Percentiles rank a stretch among this genome's conserved stretches.
Evolutionary conservation across 2,888 invertebrate species (phyloP).

Genomic region (Portevinia maculata): DNA sequence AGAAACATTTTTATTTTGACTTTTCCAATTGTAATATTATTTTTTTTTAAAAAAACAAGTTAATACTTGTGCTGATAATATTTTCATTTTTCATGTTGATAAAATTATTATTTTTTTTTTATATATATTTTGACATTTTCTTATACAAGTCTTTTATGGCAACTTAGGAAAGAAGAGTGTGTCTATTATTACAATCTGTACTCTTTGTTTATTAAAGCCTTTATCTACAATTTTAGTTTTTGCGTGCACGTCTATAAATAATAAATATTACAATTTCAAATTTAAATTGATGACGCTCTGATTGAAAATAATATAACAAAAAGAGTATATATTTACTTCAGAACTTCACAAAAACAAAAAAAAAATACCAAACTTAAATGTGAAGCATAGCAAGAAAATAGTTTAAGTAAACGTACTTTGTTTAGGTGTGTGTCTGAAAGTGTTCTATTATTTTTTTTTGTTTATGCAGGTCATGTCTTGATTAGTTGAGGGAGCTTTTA

Average conservation of each 20-base stretch:
- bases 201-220: constrained; percentile 28
- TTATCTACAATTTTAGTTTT: constrained; percentile 13
- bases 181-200: constrained; percentile 17
- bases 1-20: constrained; percentile 53
- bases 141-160: constrained; percentile 15
- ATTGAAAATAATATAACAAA: constrained; percentile 1
- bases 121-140: constrained; percentile 31
- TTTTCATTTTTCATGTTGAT: constrained; percentile 21
- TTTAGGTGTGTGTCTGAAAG: constrained; percentile 60
- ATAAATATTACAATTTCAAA: constrained; percentile 20
- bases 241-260: constrained; percentile 31
- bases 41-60: constrained; percentile 37
- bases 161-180: constrained; percentile 4
- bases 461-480: constrained; percentile 58
- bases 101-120: constrained; percentile 28
- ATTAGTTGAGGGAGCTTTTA: constrained; percentile 37
- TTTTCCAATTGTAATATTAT: constrained; percentile 38
- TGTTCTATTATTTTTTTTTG: constrained; percentile 51
- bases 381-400: constrained; percentile 32
- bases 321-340: constrained; percentile 1
- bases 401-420: constrained; percentile 27
- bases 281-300: constrained; percentile 10
- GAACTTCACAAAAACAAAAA: constrained; percentile 19
- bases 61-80: constrained; percentile 19
- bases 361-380: constrained; percentile 30